Evolutionary conservation across 2,797 vertebrate genomes (phyloP).

Genomic region (Gymnothorax reevesii): DNA sequence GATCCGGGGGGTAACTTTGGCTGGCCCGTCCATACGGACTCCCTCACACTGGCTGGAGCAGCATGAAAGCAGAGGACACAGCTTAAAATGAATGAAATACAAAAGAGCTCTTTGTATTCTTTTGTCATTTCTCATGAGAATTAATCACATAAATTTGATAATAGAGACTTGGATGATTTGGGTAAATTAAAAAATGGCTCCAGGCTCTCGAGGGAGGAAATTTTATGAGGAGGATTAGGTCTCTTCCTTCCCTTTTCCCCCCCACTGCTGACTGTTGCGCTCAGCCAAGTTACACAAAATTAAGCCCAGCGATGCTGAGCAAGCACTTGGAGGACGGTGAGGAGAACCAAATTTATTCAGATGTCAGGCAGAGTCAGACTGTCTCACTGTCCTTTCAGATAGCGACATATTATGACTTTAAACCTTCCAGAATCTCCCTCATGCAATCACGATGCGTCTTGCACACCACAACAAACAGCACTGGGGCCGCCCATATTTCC

Average conservation of each 20-base stretch:
- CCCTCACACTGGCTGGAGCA: not conserved
- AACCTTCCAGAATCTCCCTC: not conserved
- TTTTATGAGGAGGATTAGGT: not conserved
- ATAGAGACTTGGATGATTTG: not conserved
- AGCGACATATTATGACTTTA: not conserved
- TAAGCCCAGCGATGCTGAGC: not conserved
- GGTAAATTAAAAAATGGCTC: not conserved
- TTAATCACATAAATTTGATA: not conserved
- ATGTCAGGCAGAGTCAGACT: not conserved
- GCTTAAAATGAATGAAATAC: not conserved
- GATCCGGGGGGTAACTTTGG: not conserved
- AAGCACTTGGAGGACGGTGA: not conserved
- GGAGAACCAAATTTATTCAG: not conserved
- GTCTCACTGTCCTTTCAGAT: not conserved
- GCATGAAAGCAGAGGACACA: not conserved
- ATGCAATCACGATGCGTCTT: not conserved
- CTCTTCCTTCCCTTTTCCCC: not conserved
- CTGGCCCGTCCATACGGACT: not conserved
- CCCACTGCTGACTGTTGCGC: not conserved
- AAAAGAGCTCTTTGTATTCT: not conserved
- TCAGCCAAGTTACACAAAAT: not conserved
- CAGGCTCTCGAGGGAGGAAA: not conserved
- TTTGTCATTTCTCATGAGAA: not conserved
- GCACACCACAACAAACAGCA: not conserved
- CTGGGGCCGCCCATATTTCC: not conserved